These are phyloP conservation scores for Dermochelys coriacea DNA, from an alignment of 2,797 vertebrate genomes.

Conservation along the genomic window DNA sequence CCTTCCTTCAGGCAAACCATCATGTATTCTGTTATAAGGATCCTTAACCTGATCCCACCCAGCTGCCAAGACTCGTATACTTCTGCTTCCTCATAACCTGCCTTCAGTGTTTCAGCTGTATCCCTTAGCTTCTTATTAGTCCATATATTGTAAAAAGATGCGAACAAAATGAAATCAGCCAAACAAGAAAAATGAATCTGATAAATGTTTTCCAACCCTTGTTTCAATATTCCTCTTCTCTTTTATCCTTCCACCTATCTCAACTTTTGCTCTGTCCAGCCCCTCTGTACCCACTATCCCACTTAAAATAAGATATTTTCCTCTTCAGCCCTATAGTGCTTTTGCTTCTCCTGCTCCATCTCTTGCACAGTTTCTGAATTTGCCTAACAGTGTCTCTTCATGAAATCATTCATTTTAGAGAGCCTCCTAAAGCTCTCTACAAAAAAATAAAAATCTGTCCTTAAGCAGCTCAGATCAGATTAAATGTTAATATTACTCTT, in stretches of 20 bases:
- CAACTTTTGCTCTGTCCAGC: not conserved
- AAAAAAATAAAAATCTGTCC: not conserved
- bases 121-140: not conserved
- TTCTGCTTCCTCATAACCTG: not conserved
- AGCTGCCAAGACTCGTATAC: not conserved
- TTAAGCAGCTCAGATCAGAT: not conserved
- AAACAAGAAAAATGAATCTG: not conserved
- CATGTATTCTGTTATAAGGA: not conserved
- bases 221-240: not conserved
- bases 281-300: not conserved
- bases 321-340: not conserved
- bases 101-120: not conserved
- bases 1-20: not conserved
- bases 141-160: not conserved
- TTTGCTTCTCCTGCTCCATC: not conserved
- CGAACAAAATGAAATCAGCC: not conserved
- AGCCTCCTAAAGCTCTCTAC: not conserved
- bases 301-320: not conserved
- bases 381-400: not conserved
- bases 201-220: not conserved
- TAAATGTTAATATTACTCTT: conserved; percentile 13
- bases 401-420: not conserved
- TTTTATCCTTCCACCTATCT: not conserved
- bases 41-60: not conserved
- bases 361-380: not conserved